phyloP scores from a whole-genome alignment of 2,797 vertebrate species.

The Petrocephalus sullivani region DNA sequence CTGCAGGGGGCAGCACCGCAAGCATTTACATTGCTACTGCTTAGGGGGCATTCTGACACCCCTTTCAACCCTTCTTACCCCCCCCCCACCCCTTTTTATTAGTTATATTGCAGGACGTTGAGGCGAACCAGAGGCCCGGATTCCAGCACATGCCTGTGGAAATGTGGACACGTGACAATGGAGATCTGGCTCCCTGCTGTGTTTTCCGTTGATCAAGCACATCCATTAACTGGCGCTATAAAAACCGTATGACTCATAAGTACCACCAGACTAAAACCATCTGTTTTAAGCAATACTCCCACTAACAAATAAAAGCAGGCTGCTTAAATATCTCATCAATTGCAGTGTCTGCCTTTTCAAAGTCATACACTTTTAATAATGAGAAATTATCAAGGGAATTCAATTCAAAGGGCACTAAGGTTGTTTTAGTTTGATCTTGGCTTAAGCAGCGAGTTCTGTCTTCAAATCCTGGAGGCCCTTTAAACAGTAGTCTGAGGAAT shows the following conservation, averaged over 20 bases:
- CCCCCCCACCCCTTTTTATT: not conserved
- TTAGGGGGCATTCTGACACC: not conserved
- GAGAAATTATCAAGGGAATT: constrained; percentile 15
- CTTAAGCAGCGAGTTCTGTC: not conserved
- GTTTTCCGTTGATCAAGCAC: constrained; percentile 14
- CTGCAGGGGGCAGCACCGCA: not conserved
- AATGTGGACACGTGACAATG: constrained; percentile 2
- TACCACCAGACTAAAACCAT: constrained; percentile 3
- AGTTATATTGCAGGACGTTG: not conserved
- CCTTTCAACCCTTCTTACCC: not conserved
- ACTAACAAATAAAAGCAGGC: constrained; percentile 2
- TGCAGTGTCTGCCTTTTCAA: not conserved
- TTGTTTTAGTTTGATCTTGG: not conserved
- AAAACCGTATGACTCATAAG: constrained; percentile 11
- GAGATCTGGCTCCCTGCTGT: not conserved
- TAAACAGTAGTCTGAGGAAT: constrained; percentile 18
- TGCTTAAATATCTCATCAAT: constrained; percentile 8
- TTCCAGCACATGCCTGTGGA: not conserved
- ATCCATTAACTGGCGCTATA: constrained; percentile 3
- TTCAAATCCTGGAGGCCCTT: constrained; percentile 3
- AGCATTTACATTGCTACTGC: not conserved
- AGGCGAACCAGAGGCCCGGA: not conserved
- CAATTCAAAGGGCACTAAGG: not conserved
- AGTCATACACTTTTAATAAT: not conserved
- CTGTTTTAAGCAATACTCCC: constrained; percentile 6